phyloP scores from a whole-genome alignment of 2,113 vertebrate species.

The Riparia riparia region DNA sequence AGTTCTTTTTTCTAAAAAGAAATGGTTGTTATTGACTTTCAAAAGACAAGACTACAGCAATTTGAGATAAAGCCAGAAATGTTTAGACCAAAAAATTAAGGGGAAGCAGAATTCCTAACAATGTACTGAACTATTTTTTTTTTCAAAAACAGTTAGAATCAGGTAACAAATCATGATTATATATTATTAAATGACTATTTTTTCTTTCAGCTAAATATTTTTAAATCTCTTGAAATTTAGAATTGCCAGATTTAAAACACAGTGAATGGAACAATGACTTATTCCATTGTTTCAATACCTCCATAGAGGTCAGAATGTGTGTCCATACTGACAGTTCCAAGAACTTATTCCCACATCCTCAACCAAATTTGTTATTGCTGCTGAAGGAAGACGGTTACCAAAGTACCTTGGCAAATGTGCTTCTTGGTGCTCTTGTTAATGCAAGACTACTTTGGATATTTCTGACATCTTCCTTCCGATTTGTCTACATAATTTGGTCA shows the following conservation, averaged over 20 bases:
- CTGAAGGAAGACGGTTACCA: not conserved
- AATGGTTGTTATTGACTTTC: not conserved
- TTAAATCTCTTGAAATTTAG: not conserved
- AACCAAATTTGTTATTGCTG: not conserved
- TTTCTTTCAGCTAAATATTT: not conserved
- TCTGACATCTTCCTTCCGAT: constrained; percentile 26
- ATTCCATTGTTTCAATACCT: not conserved
- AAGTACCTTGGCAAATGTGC: not conserved
- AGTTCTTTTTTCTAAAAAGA: not conserved
- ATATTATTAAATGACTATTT: not conserved
- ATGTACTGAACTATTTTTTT: not conserved
- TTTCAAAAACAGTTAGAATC: not conserved
- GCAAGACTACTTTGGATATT: not conserved
- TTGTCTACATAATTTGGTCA: not conserved
- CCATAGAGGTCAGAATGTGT: not conserved
- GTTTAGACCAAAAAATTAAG: not conserved
- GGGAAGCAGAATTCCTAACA: not conserved
- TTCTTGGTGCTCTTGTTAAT: not conserved
- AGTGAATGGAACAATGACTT: not conserved
- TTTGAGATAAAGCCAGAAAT: not conserved
- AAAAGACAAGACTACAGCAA: not conserved
- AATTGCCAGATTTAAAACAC: not conserved
- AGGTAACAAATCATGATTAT: not conserved
- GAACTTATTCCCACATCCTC: not conserved
- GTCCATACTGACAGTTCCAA: not conserved